These are phyloP conservation scores for Lonchura striata DNA, from an alignment of 2,113 vertebrate genomes.

Conservation along the genomic window DNA sequence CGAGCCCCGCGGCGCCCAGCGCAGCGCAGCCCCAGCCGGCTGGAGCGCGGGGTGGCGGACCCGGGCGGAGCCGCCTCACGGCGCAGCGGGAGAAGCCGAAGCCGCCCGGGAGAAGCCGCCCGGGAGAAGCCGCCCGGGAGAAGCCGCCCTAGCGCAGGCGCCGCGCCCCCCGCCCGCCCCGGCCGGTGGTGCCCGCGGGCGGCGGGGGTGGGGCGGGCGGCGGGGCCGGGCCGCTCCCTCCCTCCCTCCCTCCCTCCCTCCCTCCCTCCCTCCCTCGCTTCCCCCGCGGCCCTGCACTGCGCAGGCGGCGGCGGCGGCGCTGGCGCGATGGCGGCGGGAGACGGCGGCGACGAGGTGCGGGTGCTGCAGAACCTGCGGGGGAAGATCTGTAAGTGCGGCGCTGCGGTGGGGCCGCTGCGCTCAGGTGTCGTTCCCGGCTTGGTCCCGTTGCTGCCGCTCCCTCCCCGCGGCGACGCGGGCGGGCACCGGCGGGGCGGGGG, in stretches of 20 bases:
- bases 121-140: not conserved
- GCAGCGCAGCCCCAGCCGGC: accelerated
- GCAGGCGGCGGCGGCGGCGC: not conserved
- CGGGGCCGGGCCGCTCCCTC: not conserved
- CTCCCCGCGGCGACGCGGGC: not conserved
- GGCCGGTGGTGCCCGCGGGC: not conserved
- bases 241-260: not conserved
- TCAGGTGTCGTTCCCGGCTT: not conserved
- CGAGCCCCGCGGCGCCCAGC: accelerated
- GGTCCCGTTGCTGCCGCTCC: not conserved
- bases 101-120: too few species aligned
- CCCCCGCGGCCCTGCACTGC: not conserved
- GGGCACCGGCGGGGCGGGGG: not conserved
- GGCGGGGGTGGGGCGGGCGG: not conserved
- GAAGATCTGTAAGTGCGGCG: not conserved
- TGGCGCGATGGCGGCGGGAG: not conserved
- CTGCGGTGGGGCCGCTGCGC: not conserved
- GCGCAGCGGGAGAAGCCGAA: not conserved
- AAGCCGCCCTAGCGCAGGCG: not conserved
- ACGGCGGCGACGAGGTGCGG: not conserved
- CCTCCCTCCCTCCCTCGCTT: not conserved
- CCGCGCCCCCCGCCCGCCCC: not conserved
- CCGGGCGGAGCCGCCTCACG: not conserved
- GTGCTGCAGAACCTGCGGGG: not conserved
- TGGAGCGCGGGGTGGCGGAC: accelerated